phyloP scores from a whole-genome alignment of 2,113 vertebrate species.

The Odocoileus virginianus region DNA sequence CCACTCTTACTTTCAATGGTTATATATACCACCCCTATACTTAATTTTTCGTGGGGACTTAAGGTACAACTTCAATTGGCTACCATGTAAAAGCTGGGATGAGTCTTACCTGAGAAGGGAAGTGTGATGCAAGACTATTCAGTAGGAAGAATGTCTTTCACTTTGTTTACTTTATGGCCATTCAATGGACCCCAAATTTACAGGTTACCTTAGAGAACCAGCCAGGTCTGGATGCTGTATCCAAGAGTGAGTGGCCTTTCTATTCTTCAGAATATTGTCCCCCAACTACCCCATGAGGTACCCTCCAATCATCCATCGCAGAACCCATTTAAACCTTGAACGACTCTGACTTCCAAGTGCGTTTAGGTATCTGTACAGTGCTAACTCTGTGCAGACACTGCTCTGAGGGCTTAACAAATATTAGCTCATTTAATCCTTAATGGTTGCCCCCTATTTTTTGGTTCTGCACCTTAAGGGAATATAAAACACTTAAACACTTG shows the following conservation, averaged over 20 bases:
- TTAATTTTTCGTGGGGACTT: background rate
- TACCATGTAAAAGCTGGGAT: background rate
- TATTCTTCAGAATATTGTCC: background rate
- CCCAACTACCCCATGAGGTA: background rate
- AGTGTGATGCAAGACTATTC: background rate
- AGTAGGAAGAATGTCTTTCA: background rate
- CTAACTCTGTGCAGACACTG: background rate
- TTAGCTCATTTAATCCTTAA: conserved; percentile 3
- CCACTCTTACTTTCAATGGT: background rate
- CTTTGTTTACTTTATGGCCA: background rate
- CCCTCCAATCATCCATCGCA: background rate
- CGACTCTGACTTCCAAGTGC: background rate
- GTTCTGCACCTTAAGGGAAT: background rate
- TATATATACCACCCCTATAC: background rate
- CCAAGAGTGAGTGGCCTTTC: background rate
- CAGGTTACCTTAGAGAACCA: background rate
- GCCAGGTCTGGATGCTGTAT: background rate
- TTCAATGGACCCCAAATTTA: background rate
- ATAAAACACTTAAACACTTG: background rate
- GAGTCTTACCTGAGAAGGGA: background rate
- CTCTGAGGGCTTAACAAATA: background rate
- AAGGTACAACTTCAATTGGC: background rate
- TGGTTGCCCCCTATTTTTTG: background rate
- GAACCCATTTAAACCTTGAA: background rate
- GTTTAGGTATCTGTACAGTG: background rate